These are phyloP conservation scores for Leucophenga varia DNA, from an alignment of 1,140 invertebrate genomes.

Conservation along the genomic window DNA sequence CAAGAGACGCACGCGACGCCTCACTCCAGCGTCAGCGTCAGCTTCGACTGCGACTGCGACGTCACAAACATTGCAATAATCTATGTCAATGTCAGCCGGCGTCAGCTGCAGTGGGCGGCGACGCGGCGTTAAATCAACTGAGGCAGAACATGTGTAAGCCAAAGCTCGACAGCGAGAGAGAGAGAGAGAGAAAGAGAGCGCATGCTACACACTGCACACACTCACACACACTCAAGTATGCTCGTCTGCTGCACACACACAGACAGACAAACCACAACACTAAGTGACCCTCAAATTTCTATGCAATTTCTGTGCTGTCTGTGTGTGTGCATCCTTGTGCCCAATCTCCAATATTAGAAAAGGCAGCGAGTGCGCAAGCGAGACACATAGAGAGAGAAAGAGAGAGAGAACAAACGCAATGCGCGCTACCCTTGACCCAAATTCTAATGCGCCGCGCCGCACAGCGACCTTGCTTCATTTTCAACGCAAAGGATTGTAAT, in stretches of 20 bases:
- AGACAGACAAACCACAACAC: neutral
- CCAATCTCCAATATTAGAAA: conserved; percentile 51
- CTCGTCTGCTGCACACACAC: conserved; percentile 33
- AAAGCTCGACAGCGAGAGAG: conserved; percentile 14
- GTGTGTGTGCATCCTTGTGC: conserved; percentile 41
- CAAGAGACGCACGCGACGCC: neutral
- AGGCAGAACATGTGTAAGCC: conserved; percentile 37
- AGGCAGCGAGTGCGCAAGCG: conserved; percentile 10
- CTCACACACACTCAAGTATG: conserved; percentile 5
- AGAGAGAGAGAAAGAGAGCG: neutral
- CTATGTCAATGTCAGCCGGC: conserved; percentile 51
- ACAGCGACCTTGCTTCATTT: conserved; percentile 40
- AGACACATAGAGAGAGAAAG: conserved; percentile 4
- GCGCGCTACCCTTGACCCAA: conserved; percentile 43
- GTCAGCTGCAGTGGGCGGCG: neutral
- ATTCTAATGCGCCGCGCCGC: conserved; percentile 29
- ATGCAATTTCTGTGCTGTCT: conserved; percentile 35
- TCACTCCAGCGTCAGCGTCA: neutral
- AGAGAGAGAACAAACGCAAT: conserved; percentile 12
- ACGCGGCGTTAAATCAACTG: conserved; percentile 30
- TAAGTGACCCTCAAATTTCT: neutral
- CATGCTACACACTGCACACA: conserved; percentile 5
- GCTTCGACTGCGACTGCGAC: conserved; percentile 10
- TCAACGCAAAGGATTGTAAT: conserved; percentile 14
- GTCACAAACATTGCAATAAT: conserved; percentile 34